Evolutionary conservation across 2,888 invertebrate species (phyloP).

Genomic region (Nephrotoma flavescens): DNA sequence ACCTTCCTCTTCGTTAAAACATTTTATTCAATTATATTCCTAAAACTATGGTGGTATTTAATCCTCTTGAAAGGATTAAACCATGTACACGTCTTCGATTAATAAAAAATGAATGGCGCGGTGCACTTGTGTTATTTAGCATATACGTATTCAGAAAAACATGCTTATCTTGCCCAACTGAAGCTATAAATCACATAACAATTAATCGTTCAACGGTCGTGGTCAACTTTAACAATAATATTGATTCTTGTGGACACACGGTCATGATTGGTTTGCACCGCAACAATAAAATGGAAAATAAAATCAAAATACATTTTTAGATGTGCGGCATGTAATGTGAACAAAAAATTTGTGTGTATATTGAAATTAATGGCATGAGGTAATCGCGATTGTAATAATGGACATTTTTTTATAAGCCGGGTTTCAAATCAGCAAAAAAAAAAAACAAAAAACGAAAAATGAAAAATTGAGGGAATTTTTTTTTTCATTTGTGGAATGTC

Average conservation of each 20-base stretch:
- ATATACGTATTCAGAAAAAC: not conserved
- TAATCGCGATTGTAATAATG: not conserved
- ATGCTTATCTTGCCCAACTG: not conserved
- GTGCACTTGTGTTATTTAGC: not conserved
- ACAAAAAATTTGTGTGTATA: not conserved
- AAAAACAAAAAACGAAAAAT: not conserved
- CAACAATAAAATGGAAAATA: not conserved
- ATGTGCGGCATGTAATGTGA: not conserved
- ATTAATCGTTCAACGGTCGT: not conserved
- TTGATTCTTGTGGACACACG: not conserved
- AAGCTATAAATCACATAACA: not conserved
- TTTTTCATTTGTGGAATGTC: not conserved
- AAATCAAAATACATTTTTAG: not conserved
- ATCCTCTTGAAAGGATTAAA: not conserved
- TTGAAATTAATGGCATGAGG: not conserved
- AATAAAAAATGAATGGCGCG: not conserved
- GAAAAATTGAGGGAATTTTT: not conserved
- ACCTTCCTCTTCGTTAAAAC: too few species aligned
- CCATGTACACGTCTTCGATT: not conserved
- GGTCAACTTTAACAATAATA: not conserved
- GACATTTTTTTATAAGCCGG: not conserved
- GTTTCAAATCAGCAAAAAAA: not conserved
- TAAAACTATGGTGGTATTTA: not conserved
- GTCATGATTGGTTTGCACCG: not conserved
- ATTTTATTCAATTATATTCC: too few species aligned